These are phyloP conservation scores for Sebastes cheni DNA, from an alignment of 2,797 vertebrate species.

Conservation along the genomic window DNA sequence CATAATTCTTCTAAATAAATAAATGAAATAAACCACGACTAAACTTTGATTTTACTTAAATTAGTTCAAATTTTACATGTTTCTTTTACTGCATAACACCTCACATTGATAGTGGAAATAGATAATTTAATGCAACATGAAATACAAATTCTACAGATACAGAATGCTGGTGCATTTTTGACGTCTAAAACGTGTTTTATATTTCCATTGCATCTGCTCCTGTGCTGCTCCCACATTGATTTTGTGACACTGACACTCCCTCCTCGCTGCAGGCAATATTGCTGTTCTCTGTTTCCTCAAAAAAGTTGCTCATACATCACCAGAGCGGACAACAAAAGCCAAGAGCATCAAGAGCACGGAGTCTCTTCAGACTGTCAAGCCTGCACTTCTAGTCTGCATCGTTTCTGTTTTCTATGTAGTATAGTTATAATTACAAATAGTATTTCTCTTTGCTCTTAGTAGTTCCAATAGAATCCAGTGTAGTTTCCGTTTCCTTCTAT, in stretches of 20 bases:
- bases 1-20: background rate
- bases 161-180: background rate
- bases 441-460: accelerated
- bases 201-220: slow-evolving; percentile 19
- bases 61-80: background rate
- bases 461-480: background rate
- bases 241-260: slow-evolving; percentile 54
- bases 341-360: background rate
- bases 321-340: slow-evolving; percentile 4
- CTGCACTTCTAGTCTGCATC: background rate
- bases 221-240: slow-evolving; percentile 47
- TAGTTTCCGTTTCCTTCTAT: background rate
- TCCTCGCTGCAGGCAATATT: slow-evolving; percentile 50
- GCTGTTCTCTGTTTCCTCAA: slow-evolving; percentile 37
- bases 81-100: background rate
- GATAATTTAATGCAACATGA: background rate
- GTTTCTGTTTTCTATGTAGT: accelerated
- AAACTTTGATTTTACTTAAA: background rate
- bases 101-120: background rate
- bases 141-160: background rate
- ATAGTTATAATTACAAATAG: too few relatives aligned
- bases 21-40: too few relatives aligned
- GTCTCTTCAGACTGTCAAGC: background rate
- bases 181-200: background rate
- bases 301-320: slow-evolving; percentile 56